Evolutionary conservation across 2,797 vertebrate genomes (phyloP).

Genomic region (Pempheris klunzingeri): DNA sequence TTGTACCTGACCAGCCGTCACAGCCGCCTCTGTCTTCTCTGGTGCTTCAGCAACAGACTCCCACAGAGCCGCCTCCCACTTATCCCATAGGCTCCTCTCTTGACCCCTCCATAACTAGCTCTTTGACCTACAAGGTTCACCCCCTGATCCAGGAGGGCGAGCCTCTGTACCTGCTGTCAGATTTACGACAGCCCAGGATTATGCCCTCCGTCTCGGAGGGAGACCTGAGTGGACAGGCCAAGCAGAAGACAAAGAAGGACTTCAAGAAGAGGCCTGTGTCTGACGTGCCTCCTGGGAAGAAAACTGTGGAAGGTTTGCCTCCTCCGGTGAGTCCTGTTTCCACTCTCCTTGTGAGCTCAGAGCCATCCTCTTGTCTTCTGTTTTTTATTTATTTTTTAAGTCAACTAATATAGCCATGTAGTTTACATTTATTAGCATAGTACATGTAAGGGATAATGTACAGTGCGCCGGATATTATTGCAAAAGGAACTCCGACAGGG

Average conservation of each 20-base stretch:
- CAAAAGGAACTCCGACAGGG: too few relatives aligned
- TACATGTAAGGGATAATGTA: too few relatives aligned
- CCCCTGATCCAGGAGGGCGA: slow-evolving; percentile 84
- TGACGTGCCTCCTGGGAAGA: slow-evolving; percentile 90
- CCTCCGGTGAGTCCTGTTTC: slow-evolving; percentile 89
- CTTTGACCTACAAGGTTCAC: slow-evolving; percentile 89
- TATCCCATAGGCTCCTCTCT: slow-evolving; percentile 86
- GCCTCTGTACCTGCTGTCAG: slow-evolving; percentile 79
- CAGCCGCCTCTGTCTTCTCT: slow-evolving; percentile 70
- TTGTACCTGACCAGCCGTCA: slow-evolving; percentile 22
- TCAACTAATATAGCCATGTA: neutral
- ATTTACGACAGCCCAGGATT: slow-evolving; percentile 85
- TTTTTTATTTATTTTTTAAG: too few relatives aligned
- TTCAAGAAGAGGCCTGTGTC: slow-evolving; percentile 94
- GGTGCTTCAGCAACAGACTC: slow-evolving; percentile 79
- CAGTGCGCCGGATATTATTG: too few relatives aligned
- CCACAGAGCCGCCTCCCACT: slow-evolving; percentile 84
- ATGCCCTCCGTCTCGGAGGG: slow-evolving; percentile 94
- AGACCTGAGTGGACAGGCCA: slow-evolving; percentile 89
- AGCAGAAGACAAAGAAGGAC: slow-evolving; percentile 89
- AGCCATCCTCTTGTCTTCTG: neutral
- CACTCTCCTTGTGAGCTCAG: neutral
- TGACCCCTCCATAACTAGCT: slow-evolving; percentile 77
- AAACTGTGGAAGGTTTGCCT: slow-evolving; percentile 93
- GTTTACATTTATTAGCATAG: neutral